A percentile compares a stretch with the other conserved stretches of the same genome.
Evolutionary conservation across 2,888 invertebrate genomes (phyloP).

Genomic region (Hemistola chrysoprasaria): DNA sequence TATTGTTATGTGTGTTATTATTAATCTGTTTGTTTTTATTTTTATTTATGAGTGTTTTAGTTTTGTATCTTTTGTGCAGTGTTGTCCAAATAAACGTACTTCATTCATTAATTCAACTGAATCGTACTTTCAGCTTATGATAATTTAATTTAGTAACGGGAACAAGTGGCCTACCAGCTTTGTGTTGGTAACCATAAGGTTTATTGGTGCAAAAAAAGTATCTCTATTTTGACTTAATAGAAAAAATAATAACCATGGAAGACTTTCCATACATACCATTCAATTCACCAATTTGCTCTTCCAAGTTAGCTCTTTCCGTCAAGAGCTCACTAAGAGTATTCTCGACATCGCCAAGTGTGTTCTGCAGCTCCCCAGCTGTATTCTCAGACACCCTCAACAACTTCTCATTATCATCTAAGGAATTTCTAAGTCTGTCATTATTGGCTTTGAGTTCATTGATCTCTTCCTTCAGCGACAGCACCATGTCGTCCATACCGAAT

Average conservation of each 20-base stretch:
- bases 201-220: no score
- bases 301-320: constrained; percentile 66
- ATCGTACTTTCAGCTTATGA: no score
- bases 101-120: no score
- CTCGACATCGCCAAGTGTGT: constrained; percentile 87
- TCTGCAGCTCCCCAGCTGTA: constrained; percentile 91
- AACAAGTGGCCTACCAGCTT: no score
- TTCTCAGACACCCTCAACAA: constrained; percentile 86
- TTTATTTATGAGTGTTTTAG: no score
- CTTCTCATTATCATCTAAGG: constrained; percentile 84
- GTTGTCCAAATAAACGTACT: no score
- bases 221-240: no score
- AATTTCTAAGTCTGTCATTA: constrained; percentile 85
- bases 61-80: no score
- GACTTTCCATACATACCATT: constrained; percentile 49
- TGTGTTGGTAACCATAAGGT: no score
- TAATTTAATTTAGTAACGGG: no score
- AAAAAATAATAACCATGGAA: not conserved
- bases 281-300: constrained; percentile 76
- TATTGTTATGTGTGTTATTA: no score
- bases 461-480: constrained; percentile 85
- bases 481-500: constrained; percentile 88
- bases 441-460: constrained; percentile 78
- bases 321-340: constrained; percentile 85
- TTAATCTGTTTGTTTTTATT: no score